Base-by-base conservation (phyloP, 2,888 invertebrate genomes). In the Lasioglossum marginatum region DNA sequence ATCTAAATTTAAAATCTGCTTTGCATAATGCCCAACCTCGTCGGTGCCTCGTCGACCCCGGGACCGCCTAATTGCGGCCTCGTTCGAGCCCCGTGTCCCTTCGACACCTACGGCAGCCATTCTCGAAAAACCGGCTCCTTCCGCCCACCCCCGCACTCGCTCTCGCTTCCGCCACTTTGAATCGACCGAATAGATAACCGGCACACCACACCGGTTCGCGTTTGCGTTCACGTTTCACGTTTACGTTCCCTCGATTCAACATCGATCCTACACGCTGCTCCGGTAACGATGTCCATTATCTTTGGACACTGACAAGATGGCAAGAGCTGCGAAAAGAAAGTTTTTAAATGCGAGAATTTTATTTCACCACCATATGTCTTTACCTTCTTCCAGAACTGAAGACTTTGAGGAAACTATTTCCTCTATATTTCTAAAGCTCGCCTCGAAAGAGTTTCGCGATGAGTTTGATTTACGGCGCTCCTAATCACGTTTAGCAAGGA, bases 1-100 rank as follows among this genome's bases (percentile, higher is more conserved):
- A 94, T 95, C 94, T 94, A 93, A 95, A 95, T 95, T 94, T 94
- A 94, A 95, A 95, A 95, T 95, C 93, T 94, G 90, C 91, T 95
- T 95, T 95, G 94, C 95, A 95, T 95, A 95, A 95, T 95, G 91
- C 92, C 92, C 91, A 86, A 89, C 91, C 91, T 87, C 87, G 91
- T 91, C 89, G 87, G 86, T 88, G 89, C 52, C 89, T 83, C 90
- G 90, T 83, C 91, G 91, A 91, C 89, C 91, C 89, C 88, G 88
- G 92, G 91, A 88, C 87, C 92, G 91, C 90, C 94, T 95, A 95
- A 95, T 95, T 95, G 94, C 92, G 92, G 92, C 87, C 92, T 92
- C 92, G 92, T 93, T 93, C 92, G 90, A 91, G 92, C 90, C 90
- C 88, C 90, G 91, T 92, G 92, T 91, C 93, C 92, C 92, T 93